These are phyloP conservation scores for Psix sp. DNA, from an alignment of 1,140 invertebrate genomes.

Conservation along the genomic window DNA sequence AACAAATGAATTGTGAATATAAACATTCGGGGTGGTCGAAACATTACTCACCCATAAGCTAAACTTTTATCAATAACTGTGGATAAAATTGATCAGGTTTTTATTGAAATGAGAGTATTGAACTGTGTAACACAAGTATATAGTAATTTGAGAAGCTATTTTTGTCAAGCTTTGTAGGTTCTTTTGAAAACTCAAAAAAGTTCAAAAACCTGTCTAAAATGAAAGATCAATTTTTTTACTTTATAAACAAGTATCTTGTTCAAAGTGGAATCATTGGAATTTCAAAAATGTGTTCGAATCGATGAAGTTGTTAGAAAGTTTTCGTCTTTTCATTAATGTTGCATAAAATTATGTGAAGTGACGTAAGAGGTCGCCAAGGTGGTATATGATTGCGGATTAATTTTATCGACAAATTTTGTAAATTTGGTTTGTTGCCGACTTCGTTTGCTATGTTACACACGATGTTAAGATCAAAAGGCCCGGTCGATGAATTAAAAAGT, in stretches of 20 bases:
- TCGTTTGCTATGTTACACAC: slow-evolving; percentile 3
- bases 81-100: too few species aligned
- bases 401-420: slow-evolving; percentile 32
- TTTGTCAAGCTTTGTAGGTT: too few species aligned
- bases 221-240: neutral
- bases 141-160: too few species aligned
- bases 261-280: neutral
- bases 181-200: too few species aligned
- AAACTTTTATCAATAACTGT: too few species aligned
- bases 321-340: neutral
- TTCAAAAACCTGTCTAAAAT: neutral
- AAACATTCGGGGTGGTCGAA: too few species aligned
- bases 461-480: slow-evolving; percentile 27
- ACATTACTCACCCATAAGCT: too few species aligned
- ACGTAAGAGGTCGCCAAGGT: slow-evolving; percentile 6
- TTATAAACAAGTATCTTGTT: too few species aligned
- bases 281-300: neutral
- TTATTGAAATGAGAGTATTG: too few species aligned
- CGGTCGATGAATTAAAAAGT: slow-evolving; percentile 39
- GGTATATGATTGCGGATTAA: slow-evolving; percentile 22
- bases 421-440: slow-evolving; percentile 20
- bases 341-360: slow-evolving; percentile 6
- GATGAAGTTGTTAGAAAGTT: slow-evolving; percentile 3
- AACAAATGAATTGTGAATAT: too few species aligned
- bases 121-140: too few species aligned